phyloP scores from a whole-genome alignment of 1,140 invertebrate species.

The Drosophila novamexicana region DNA sequence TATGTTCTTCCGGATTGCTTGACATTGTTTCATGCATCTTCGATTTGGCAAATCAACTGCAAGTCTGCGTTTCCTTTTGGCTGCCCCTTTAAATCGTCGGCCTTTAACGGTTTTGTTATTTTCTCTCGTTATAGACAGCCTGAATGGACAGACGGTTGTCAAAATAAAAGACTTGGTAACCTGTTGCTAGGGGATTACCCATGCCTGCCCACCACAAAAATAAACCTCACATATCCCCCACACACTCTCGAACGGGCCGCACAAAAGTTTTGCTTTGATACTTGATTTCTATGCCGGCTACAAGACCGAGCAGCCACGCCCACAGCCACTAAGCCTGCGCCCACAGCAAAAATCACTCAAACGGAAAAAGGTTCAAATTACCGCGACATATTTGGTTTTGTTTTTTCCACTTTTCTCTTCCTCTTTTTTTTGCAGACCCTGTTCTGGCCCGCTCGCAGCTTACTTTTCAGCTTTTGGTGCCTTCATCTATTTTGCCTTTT shows the following conservation, averaged over 20 bases:
- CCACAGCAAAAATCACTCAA: constrained; percentile 63
- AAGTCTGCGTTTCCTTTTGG: constrained; percentile 18
- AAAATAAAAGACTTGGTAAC: constrained; percentile 76
- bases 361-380: constrained; percentile 82
- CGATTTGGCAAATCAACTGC: constrained; percentile 76
- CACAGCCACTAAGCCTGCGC: constrained; percentile 8
- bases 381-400: constrained; percentile 59
- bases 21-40: constrained; percentile 75
- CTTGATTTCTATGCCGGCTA: constrained; percentile 69
- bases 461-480: constrained; percentile 62
- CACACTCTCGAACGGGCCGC: constrained; percentile 5
- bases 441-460: constrained; percentile 39
- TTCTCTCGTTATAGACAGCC: constrained; percentile 32
- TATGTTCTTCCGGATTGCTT: constrained; percentile 54
- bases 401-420: constrained; percentile 31
- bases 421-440: constrained; percentile 2
- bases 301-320: constrained; percentile 8
- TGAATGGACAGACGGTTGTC: constrained; percentile 46
- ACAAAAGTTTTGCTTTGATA: constrained; percentile 73
- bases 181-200: constrained; percentile 77
- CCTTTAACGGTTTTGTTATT: constrained; percentile 11
- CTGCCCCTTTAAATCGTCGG: constrained; percentile 39
- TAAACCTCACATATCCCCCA: constrained; percentile 4
- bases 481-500: constrained; percentile 40
- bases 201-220: constrained; percentile 30